Percentiles rank a stretch among this genome's conserved stretches.
phyloP scores from a whole-genome alignment of 1,140 invertebrate genomes.

The Sitodiplosis mosellana region DNA sequence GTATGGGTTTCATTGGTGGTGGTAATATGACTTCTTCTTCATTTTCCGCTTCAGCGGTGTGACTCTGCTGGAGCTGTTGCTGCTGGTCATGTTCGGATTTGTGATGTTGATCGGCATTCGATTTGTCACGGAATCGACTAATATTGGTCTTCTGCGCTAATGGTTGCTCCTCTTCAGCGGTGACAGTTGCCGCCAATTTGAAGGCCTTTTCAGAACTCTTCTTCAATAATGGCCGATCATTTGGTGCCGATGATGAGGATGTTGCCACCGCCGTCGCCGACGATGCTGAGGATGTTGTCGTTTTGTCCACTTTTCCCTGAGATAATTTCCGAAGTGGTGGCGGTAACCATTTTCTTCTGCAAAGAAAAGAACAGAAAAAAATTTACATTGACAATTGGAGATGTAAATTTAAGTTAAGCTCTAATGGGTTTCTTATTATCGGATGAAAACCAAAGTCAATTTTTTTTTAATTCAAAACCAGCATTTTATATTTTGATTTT shows the following conservation, averaged over 20 bases:
- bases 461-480: no score
- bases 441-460: no score
- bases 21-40: slow-evolving; percentile 71
- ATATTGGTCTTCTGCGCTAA: slow-evolving; percentile 8
- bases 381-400: not conserved
- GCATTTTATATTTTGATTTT: no score
- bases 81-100: slow-evolving; percentile 4
- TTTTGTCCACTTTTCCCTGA: slow-evolving; percentile 71
- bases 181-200: slow-evolving; percentile 34
- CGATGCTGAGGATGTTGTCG: not conserved
- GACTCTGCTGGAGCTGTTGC: slow-evolving; percentile 2
- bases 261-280: no score
- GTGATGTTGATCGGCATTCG: not conserved
- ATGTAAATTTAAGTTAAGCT: not conserved
- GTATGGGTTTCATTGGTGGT: slow-evolving; percentile 89
- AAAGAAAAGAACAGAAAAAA: slow-evolving; percentile 11
- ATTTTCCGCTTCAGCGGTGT: slow-evolving; percentile 34
- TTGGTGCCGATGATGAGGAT: slow-evolving; percentile 15
- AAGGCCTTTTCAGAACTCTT: slow-evolving; percentile 61
- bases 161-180: slow-evolving; percentile 16
- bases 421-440: no score
- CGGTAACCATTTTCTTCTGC: slow-evolving; percentile 77
- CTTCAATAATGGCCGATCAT: slow-evolving; percentile 41
- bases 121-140: slow-evolving; percentile 4
- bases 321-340: slow-evolving; percentile 75